These are phyloP conservation scores for Neopelma chrysocephalum DNA, from an alignment of 2,797 vertebrate genomes.

Conservation along the genomic window DNA sequence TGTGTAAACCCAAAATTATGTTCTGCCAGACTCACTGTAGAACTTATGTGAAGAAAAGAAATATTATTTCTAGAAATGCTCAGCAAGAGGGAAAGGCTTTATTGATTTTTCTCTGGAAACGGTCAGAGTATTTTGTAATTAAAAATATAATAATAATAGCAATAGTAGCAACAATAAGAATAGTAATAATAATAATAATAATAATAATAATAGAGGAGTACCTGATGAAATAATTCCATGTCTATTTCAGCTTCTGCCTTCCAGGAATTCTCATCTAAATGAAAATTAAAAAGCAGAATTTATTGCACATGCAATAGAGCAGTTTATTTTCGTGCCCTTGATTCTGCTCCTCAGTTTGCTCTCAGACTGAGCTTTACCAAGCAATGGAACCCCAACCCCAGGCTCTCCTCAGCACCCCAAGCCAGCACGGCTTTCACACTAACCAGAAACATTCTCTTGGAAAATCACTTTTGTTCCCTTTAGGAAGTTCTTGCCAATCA, in stretches of 20 bases:
- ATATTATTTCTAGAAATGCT: not conserved
- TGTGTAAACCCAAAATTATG: not conserved
- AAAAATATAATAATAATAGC: not conserved
- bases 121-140: not conserved
- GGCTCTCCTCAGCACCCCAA: not conserved
- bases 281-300: conserved; percentile 1
- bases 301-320: not conserved
- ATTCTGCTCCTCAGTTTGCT: not conserved
- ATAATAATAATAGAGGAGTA: conserved; percentile 57
- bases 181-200: not conserved
- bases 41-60: not conserved
- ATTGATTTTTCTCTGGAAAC: not conserved
- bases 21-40: not conserved
- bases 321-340: not conserved
- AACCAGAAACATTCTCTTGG: conserved; percentile 94
- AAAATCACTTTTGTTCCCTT: conserved; percentile 99
- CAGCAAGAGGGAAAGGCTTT: not conserved
- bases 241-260: conserved; percentile 98
- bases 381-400: not conserved
- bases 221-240: conserved; percentile 99
- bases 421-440: conserved; percentile 22
- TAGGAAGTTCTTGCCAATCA: conserved; percentile 99
- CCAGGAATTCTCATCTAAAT: conserved; percentile 94
- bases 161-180: not conserved
- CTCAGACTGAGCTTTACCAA: not conserved